Base-by-base conservation (phyloP, 2,113 vertebrate species). In the Pogonocichla stellata region DNA sequence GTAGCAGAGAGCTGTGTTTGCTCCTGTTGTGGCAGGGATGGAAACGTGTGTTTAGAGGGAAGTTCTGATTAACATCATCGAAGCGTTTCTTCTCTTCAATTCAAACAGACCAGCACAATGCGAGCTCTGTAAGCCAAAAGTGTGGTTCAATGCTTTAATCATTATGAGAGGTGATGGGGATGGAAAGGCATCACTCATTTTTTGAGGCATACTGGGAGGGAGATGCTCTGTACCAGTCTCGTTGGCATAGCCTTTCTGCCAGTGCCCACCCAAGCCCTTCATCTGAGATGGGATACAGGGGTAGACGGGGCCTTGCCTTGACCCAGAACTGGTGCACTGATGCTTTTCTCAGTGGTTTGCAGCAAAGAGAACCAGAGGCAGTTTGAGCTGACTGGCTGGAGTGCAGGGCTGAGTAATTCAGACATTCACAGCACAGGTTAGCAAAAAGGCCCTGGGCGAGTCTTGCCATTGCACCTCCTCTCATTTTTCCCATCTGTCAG, bases 1-100 rank as follows among this genome's bases (percentile, higher is more conserved):
- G 19, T 14, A 88, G 57, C 69, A 89, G 65, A 64, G 42, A 20
- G 29, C 80, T 85, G 62, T 45, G 33, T 85, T 88, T 91, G 62
- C 58, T 79, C 8, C 50, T 58, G 51, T 70, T 0, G 0, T 2
- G 23, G 18, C 0, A 0, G 42, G 54, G 45, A 82, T 13, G 58
- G 90, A 97, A 95, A 92, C 0, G 1, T 70, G 61, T 85, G 66
- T 85, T 93, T 88, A 90, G 48, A 92, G 60, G 96, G 84, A 95
- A 90, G 66, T 88, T 80, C 86, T 92, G 85, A 96, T 94, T 95
- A 90, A 57, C 42, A 83, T 91, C 85, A 86, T 90, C 60, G 93
- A 93, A 94, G 82, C 0, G 0, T 93, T 94, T 96, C 93, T 87
- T 93, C 83, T 95, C 65, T 90, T 93, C 80, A 36, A 5, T 78